These are phyloP conservation scores for Archilochus colubris DNA, from an alignment of 2,113 vertebrate species.

Conservation along the genomic window DNA sequence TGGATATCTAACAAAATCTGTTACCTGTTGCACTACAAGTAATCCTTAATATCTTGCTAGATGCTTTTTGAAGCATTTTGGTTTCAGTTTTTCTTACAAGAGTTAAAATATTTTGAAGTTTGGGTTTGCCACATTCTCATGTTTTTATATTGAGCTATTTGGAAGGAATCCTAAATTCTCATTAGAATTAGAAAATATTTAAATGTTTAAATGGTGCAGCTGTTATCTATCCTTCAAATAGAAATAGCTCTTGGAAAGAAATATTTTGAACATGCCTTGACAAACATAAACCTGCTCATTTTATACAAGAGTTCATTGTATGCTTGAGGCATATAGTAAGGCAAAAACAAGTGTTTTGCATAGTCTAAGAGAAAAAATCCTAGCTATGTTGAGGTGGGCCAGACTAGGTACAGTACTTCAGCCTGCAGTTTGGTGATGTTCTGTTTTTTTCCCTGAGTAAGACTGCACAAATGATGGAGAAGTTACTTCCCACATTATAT, in stretches of 20 bases:
- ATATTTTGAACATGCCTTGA: constrained; percentile 33
- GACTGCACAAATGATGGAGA: not conserved
- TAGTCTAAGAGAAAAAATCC: not conserved
- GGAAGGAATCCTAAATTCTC: constrained; percentile 29
- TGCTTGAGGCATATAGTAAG: not conserved
- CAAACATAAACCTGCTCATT: constrained; percentile 17
- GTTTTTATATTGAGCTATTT: constrained; percentile 18
- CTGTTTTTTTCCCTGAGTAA: not conserved
- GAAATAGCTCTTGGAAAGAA: constrained; percentile 7
- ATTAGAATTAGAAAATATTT: constrained; percentile 49
- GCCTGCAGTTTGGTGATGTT: not conserved
- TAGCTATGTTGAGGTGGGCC: not conserved
- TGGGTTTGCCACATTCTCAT: not conserved
- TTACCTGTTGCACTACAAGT: not conserved
- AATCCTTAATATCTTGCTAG: not conserved
- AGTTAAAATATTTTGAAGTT: constrained; percentile 33
- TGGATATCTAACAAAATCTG: not conserved
- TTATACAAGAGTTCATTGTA: not conserved
- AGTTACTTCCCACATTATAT: not conserved
- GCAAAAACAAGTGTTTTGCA: not conserved
- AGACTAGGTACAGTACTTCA: not conserved
- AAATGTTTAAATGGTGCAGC: constrained; percentile 28
- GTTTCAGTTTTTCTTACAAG: not conserved
- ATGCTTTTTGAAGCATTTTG: not conserved
- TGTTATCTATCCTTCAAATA: constrained; percentile 27